Evolutionary conservation across 2,113 vertebrate species (phyloP).

Genomic region (Muntiacus muntjak): DNA sequence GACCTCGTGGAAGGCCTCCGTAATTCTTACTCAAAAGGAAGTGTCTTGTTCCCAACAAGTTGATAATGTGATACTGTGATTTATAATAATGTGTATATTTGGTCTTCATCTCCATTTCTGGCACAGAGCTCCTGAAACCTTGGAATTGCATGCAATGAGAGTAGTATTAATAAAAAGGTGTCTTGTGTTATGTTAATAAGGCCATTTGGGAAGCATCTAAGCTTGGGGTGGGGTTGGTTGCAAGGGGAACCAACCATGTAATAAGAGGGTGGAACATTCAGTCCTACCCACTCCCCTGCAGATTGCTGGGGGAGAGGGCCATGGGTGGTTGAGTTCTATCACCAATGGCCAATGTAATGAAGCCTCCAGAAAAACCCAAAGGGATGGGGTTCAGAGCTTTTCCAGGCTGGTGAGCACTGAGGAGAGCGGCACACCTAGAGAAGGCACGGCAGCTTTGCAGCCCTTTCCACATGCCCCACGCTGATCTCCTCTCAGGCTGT

Average conservation of each 20-base stretch:
- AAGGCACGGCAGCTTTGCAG: not conserved
- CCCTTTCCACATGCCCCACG: not conserved
- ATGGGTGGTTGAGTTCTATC: not conserved
- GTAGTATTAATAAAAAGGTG: not conserved
- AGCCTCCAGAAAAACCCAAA: not conserved
- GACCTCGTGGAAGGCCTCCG: not conserved
- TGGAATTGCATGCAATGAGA: not conserved
- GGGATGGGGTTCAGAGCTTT: not conserved
- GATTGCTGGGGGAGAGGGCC: not conserved
- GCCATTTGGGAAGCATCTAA: not conserved
- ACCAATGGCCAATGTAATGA: not conserved
- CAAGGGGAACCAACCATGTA: not conserved
- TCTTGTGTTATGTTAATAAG: not conserved
- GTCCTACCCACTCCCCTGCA: not conserved
- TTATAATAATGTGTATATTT: not conserved
- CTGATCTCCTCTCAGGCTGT: not conserved
- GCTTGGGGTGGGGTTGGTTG: not conserved
- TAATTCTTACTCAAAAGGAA: not conserved
- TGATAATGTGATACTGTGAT: not conserved
- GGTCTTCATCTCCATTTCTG: not conserved
- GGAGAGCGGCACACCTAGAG: fast-evolving
- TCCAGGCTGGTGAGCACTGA: not conserved
- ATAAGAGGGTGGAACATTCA: not conserved
- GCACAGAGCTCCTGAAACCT: not conserved
- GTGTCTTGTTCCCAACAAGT: not conserved